Evolutionary conservation across 1,140 invertebrate genomes (phyloP).

Genomic region (Zaprionus capensis): DNA sequence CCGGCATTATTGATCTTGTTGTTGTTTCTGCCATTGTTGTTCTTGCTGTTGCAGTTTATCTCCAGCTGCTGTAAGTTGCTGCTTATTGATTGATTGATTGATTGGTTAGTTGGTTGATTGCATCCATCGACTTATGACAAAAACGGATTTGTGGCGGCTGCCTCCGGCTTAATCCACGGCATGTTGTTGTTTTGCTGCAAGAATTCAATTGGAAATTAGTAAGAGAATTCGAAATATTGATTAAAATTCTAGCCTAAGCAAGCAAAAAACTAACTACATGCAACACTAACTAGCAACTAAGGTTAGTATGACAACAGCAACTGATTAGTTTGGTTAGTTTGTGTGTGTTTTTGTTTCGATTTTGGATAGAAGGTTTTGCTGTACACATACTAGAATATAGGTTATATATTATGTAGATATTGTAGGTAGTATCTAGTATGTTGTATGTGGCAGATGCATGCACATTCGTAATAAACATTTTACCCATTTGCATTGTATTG

Average conservation of each 20-base stretch:
- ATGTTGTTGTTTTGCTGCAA: slow-evolving; percentile 83
- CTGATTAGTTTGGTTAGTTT: slow-evolving; percentile 16
- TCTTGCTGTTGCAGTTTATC: slow-evolving; percentile 28
- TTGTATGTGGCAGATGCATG: slow-evolving; percentile 47
- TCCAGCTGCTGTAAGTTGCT: slow-evolving; percentile 29
- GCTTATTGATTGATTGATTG: slow-evolving; percentile 22
- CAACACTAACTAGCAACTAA: slow-evolving; percentile 35
- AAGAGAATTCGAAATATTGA: not conserved
- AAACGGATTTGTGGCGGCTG: slow-evolving; percentile 83
- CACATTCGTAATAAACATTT: slow-evolving; percentile 80
- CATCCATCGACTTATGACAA: slow-evolving; percentile 68
- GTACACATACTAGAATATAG: slow-evolving; percentile 5
- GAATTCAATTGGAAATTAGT: slow-evolving; percentile 19
- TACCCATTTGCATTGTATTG: slow-evolving; percentile 76
- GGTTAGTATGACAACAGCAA: slow-evolving; percentile 11
- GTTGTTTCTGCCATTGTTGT: slow-evolving; percentile 26
- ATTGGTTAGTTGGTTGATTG: slow-evolving; percentile 18
- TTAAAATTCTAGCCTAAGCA: slow-evolving; percentile 13
- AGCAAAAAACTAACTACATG: slow-evolving; percentile 47
- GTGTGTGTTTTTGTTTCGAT: slow-evolving; percentile 16
- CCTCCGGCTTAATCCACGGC: slow-evolving; percentile 83
- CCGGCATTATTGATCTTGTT: slow-evolving; percentile 30
- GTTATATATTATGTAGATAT: not conserved
- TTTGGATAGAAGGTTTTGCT: not conserved
- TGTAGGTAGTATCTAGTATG: not conserved